These are phyloP conservation scores for Galaxea fascicularis DNA, from an alignment of 92 coral and sea anemone species.

Conservation along the genomic window DNA sequence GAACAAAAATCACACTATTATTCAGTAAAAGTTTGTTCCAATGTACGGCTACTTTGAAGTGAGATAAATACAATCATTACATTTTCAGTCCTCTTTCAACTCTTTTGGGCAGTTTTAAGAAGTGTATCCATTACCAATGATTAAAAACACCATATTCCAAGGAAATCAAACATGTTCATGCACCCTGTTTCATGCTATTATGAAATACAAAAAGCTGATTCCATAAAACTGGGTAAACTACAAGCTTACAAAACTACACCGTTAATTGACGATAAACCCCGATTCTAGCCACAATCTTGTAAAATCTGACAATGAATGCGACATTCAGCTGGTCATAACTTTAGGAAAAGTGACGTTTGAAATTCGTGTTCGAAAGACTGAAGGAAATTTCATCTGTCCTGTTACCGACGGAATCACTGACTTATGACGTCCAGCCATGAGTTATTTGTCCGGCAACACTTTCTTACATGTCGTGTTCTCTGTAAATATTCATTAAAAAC, in stretches of 20 bases:
- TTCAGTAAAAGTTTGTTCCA: no score
- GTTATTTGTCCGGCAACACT: slow-evolving; percentile 19
- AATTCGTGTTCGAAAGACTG: background rate
- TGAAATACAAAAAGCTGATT: no score
- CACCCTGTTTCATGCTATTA: no score
- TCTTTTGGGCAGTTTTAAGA: background rate
- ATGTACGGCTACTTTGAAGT: background rate
- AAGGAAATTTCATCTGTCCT: background rate
- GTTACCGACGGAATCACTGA: background rate
- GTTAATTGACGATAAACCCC: no score
- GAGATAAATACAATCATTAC: background rate
- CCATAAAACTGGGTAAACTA: no score
- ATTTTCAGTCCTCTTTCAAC: no score
- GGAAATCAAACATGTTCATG: background rate
- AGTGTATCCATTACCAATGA: background rate
- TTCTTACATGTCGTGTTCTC: slow-evolving; percentile 25
- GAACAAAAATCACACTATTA: background rate
- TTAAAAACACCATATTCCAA: background rate
- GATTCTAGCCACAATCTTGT: no score
- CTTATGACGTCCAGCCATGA: background rate
- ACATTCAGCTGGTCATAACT: background rate
- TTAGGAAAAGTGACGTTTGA: background rate
- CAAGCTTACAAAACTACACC: no score
- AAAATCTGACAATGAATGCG: background rate
- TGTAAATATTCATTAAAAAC: slow-evolving; percentile 48